Conservation (phyloP, 2,888 invertebrate species). For the Dilophus febrilis region DNA sequence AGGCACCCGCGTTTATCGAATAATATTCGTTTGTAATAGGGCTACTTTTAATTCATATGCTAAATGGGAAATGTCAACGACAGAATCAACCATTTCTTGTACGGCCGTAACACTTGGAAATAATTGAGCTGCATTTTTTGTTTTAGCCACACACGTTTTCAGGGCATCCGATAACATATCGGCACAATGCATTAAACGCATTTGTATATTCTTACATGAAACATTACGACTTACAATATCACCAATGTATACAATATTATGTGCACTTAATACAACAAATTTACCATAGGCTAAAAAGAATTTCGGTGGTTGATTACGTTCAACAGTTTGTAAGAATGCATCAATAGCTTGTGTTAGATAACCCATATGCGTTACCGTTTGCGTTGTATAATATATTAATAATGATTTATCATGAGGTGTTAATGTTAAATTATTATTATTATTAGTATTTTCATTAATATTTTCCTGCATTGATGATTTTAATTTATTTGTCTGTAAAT, state of each 20-base stretch:
- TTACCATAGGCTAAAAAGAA: constrained; percentile 86
- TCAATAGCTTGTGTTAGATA: constrained; percentile 80
- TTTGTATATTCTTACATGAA: constrained; percentile 51
- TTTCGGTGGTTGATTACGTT: constrained; percentile 85
- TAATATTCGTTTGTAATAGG: constrained; percentile 45
- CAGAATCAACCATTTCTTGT: constrained; percentile 85
- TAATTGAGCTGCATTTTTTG: constrained; percentile 79
- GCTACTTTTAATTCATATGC: constrained; percentile 64
- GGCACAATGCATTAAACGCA: constrained; percentile 54
- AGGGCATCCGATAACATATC: constrained; percentile 67
- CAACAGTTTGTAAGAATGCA: constrained; percentile 78
- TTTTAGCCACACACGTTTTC: constrained; percentile 68
- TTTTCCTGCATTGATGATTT: constrained; percentile 59
- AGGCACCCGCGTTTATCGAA: too few relatives aligned
- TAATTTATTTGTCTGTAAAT: constrained; percentile 51
- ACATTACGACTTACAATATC: constrained; percentile 84
- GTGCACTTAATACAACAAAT: constrained; percentile 85
- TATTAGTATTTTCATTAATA: constrained; percentile 27
- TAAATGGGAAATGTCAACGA: constrained; percentile 68
- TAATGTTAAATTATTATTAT: constrained; percentile 32
- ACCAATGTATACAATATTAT: constrained; percentile 84
- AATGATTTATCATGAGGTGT: constrained; percentile 69
- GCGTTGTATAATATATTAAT: constrained; percentile 72
- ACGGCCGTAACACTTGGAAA: constrained; percentile 83
- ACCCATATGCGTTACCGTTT: constrained; percentile 68